Base-by-base conservation (phyloP, 2,888 invertebrate species). In the Ophion obscuratus region DNA sequence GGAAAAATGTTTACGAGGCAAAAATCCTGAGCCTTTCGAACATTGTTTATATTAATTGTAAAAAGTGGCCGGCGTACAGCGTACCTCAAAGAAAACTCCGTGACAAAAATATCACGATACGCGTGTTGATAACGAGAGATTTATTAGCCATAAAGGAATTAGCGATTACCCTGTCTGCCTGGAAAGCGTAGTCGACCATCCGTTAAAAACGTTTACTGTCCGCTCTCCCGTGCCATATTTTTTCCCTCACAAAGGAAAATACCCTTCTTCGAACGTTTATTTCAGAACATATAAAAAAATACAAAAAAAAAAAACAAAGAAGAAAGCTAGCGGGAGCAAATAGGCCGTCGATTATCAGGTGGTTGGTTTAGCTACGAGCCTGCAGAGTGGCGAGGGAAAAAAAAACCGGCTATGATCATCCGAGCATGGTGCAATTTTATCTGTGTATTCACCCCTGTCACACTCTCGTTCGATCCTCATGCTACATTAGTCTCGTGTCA, bases 401-500 rank as follows among this genome's bases (percentile, higher is more conserved):
- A 74, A 82, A 86, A 84, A 80, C 4, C 17, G 53, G 1, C 62
- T 61, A 77, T 87, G 80, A 67, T 31, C 84, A 83, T 64, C 57
- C 61, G 68, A 82, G 82, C 85, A 75, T 79, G 17, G 64, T 61
- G 59, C 75, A 85, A 85, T 87, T 81, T 84, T 74, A 85, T 79
- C 59, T 70, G 71, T 79, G 70, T 80, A 44, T 76, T 81, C 71
- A 36, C 31, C 78, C 70, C 57, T 62, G 59, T 47, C 68, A 24
- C 20, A 68, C 68, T 53, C 61, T 79, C 70, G 47, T 24, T 74
- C 57, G 40, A 62, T 81, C 76, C 70, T 86, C 57, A 83, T 68
- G 83, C 73, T 80, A 57, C 76, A 83, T 86, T 86, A 83, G 73
- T 80, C 83, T 61, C 75, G 31, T 74, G 83, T 83, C 83, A 86